These are phyloP conservation scores for Raphicerus campestris DNA, from an alignment of 2,113 vertebrate species.

Conservation along the genomic window DNA sequence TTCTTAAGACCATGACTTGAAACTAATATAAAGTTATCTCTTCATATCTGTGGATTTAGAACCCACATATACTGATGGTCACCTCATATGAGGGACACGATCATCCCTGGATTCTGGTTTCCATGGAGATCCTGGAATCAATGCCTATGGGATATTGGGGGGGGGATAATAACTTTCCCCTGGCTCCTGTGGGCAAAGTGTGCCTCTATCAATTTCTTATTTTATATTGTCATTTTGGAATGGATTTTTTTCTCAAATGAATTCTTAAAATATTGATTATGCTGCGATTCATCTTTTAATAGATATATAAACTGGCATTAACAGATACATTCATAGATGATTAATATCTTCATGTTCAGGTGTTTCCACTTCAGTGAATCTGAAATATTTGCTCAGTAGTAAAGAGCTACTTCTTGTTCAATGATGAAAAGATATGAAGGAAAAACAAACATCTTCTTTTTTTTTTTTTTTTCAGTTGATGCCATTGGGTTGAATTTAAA, in stretches of 20 bases:
- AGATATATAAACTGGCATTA: background rate
- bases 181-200: background rate
- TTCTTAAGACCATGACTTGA: background rate
- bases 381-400: background rate
- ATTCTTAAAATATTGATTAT: background rate
- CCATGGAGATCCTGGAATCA: background rate
- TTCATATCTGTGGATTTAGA: background rate
- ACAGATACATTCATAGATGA: background rate
- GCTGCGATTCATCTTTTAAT: background rate
- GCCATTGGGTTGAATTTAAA: background rate
- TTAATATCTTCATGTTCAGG: background rate
- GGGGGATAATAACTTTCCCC: background rate
- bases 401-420: background rate
- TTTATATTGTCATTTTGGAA: background rate
- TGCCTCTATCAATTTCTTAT: background rate
- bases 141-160: background rate
- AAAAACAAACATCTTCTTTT: background rate
- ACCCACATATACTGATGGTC: background rate
- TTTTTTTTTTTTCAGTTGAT: background rate
- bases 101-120: no score
- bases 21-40: background rate
- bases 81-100: background rate
- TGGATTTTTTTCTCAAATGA: background rate
- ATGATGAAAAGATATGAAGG: background rate
- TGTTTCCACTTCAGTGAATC: background rate